Base-by-base conservation (phyloP, 2,797 vertebrate genomes). In the Catharus ustulatus region DNA sequence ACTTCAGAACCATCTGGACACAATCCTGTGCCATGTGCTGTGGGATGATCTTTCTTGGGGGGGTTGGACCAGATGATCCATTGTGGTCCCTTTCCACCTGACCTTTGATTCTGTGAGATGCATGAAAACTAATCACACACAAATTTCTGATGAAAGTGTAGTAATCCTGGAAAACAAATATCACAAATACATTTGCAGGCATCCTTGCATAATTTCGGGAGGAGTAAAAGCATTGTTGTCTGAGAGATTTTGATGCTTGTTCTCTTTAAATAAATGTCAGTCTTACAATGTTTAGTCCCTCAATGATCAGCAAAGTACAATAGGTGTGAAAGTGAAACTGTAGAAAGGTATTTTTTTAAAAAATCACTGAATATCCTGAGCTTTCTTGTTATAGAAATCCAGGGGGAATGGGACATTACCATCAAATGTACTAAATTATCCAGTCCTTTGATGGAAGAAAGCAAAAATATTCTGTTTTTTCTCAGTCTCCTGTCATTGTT, bases 1-100 rank as follows among this genome's bases (percentile, higher is more conserved):
- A 1, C 21, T 22, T 7, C 17, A 46, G 38, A 80, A 2, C 22
- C 1, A 4, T 32, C 6, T 61, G 30, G 10, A 6, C 0, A 0
- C 15, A 42, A 17, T 32, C 6, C 9, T 27, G 15, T 68, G 8
- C 34, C 5, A 2, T 10, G 48, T 36, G 40, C 15, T 68, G 27
- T 8, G 9, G 30, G 15, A 15, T 62, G 15, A 42, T 1, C 11
- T 6, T 68, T 13, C 21, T 23, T 27, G 8, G 9, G 12, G 30
- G 67, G 7, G 2, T 42, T 1, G 15, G 21, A 54, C 8, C 54
- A 23, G 19, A 10, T 2, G 8, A 61, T 13, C 1, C 21, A 7
- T 10, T 32, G 32, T 24, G 9, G 4, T 68, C 1, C 3, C 7
- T 75, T 49, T 9, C 40, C 15, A 48, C 4, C 13, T 64, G 49